phyloP scores from a whole-genome alignment of 64 coral and sea anemone species.

The Exaiptasia diaphana region DNA sequence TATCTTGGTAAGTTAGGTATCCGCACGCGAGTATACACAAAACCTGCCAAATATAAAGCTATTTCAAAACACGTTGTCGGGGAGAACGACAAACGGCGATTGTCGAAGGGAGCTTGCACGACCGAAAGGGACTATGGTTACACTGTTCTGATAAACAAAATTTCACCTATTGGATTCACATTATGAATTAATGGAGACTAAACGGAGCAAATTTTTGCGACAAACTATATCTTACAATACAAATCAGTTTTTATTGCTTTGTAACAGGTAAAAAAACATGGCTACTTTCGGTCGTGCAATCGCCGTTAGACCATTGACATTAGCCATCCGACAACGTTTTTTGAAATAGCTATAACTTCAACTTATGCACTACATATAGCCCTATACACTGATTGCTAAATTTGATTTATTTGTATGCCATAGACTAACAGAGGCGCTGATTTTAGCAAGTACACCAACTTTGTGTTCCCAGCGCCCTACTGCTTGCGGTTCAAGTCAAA shows the following conservation, averaged over 20 bases:
- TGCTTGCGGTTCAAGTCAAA: slow-evolving; percentile 1
- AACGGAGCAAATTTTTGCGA: no score
- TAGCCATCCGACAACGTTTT: no score
- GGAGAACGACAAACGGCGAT: neutral
- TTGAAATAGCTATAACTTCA: no score
- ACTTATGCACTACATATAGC: no score
- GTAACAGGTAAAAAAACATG: no score
- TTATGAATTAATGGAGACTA: neutral
- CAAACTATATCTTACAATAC: no score
- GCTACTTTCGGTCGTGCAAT: no score
- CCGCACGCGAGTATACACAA: neutral
- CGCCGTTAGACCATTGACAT: no score
- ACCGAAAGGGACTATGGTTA: neutral
- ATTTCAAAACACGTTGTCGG: neutral
- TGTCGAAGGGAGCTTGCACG: neutral
- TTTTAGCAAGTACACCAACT: slow-evolving; percentile 71
- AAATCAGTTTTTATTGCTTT: no score
- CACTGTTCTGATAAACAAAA: neutral
- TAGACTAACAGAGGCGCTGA: slow-evolving; percentile 74
- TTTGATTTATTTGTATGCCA: neutral
- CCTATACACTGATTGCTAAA: no score
- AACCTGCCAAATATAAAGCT: neutral
- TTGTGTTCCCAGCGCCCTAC: slow-evolving; percentile 59
- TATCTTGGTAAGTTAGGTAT: slow-evolving; percentile 49
- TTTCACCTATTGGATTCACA: neutral